phyloP scores from a whole-genome alignment of 2,113 vertebrate genomes.

The Larimichthys crocea region DNA sequence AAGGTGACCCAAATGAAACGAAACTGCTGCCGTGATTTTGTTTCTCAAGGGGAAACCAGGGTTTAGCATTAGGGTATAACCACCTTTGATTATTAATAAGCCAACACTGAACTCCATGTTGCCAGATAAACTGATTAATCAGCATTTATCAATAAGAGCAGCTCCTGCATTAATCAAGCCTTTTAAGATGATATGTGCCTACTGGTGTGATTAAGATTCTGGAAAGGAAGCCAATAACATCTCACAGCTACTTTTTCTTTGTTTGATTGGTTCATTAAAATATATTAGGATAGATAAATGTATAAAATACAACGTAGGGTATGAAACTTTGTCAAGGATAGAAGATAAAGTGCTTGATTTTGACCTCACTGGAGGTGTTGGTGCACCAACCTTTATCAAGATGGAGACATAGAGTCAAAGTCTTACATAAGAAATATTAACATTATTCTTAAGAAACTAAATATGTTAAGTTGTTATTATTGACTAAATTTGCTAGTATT shows the following conservation, averaged over 20 bases:
- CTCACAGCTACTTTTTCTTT: no score
- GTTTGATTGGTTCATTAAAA: no score
- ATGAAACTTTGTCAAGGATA: neutral
- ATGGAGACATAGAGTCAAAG: neutral
- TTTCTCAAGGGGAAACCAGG: conserved; percentile 13
- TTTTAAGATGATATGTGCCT: no score
- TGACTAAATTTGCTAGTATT: no score
- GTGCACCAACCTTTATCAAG: neutral
- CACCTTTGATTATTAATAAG: conserved; percentile 11
- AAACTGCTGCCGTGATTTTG: conserved; percentile 23
- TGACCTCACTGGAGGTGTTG: neutral
- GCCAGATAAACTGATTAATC: neutral
- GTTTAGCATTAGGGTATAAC: neutral
- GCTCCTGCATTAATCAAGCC: no score
- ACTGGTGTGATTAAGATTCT: neutral
- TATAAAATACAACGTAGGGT: no score
- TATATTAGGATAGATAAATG: no score
- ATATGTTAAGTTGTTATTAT: no score
- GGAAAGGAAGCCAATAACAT: no score
- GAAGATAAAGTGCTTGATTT: neutral
- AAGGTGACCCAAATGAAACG: conserved; percentile 62
- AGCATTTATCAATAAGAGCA: neutral
- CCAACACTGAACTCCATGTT: neutral
- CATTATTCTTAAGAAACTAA: no score
- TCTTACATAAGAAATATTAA: neutral